Evolutionary conservation across 2,888 invertebrate genomes (phyloP), one percentile per base, ranked within the genome.

Genomic region (Hirtodrosophila histrioides): DNA sequence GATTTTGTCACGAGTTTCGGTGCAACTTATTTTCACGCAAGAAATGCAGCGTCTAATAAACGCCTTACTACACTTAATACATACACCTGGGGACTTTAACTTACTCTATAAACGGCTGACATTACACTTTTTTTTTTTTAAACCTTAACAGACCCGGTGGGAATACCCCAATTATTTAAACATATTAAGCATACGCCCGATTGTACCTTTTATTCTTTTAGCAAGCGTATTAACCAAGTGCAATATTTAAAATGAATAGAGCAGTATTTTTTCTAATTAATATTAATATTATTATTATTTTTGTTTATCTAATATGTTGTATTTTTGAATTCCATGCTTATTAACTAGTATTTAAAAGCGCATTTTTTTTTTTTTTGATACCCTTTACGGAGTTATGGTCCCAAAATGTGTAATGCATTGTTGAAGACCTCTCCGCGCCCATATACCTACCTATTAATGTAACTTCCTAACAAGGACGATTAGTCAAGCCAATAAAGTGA

Each of bases 161-260:
- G 11, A 29, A 17, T 36, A 29, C 5, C 2, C 17, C 1, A 10
- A 10, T 35, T 36, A 23, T 35, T 17, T 27, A 24, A 41, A 45
- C 61, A 56, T 37, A 72, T 74, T 46, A 55, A 60, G 49, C 55
- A 76, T 75, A 67, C 70, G 78, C 55, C 63, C 43, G 23, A 74
- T 55, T 60, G 49, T 45, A 48, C 39, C 39, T 36, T 33, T 49
- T 10, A 41, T 24, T 31, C 11, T 46, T 12, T 27, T 33, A 49
- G 58, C 35, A 36, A 56, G 29, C 46, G 37, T 63, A 62, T 62
- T 75, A 69, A 75, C 60, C 69, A 60, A 70, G 62, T 66, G 62
- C 58, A 69, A 72, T 72, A 54, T 60, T 65, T 31, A 44, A 50
- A 23, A 27, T 43, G 12, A 23, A 7, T 33, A 23, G 35, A 24